Evolutionary conservation across 2,113 vertebrate species (phyloP), one percentile per base, ranked within the genome.

Genomic region (Mobula hypostoma): DNA sequence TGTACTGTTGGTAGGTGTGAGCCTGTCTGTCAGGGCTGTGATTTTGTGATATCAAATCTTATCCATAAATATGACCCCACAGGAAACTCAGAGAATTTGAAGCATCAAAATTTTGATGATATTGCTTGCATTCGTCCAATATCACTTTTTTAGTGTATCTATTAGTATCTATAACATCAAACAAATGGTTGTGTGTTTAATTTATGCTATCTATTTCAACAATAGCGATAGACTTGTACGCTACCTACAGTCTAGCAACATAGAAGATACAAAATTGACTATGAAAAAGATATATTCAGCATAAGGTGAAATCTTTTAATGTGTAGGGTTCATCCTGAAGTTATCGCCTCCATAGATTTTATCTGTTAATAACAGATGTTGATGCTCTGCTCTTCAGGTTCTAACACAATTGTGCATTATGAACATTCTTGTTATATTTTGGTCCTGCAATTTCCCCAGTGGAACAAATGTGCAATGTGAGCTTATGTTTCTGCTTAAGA

Each of bases 241-340:
- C 95, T 95, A 95, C 96, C 95, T 96, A 96, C 95, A 96, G 96
- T 97, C 96, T 96, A 96, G 95, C 95, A 95, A 95, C 96, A 95
- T 94, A 95, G 96, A 95, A 97, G 96, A 97, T 96, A 97, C 95
- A 95, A 78, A 40, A 95, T 95, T 96, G 95, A 96, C 68, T 96
- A 95, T 95, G 72, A 74, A 74, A 96, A 96, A 96, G 97, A 97
- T 96, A 96, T 95, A 96, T 96, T 97, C 96, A 97, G 97, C 96
- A 97, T 96, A 96, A 96, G 97, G 97, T 97, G 97, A 97, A 97
- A 97, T 97, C 96, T 97, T 97, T 97, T 97, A 97, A 97, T 97
- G 97, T 97, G 97, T 97, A 97, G 96, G 96, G 97, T 97, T 97
- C 96, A 97, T 97, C 97, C 97, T 97, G 96, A 96, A 96, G 97